Evolutionary conservation across 2,888 invertebrate species (phyloP).

Genomic region (Acronicta alni): DNA sequence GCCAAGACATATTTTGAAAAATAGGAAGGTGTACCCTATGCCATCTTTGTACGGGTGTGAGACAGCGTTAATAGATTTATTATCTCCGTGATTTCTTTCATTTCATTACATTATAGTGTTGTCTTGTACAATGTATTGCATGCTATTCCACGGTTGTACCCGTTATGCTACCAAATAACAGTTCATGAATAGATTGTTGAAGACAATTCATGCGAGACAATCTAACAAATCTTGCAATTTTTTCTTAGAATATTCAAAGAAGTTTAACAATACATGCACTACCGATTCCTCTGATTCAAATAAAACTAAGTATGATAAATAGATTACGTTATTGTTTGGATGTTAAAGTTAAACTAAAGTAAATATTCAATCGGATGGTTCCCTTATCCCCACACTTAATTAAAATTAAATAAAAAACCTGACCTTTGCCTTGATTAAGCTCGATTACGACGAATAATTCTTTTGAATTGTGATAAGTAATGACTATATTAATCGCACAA

Average conservation of each 20-base stretch:
- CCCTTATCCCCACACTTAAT: neutral
- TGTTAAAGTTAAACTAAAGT: too few relatives aligned
- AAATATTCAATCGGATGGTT: neutral
- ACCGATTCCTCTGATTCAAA: neutral
- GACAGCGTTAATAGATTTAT: too few relatives aligned
- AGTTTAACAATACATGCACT: slow-evolving; percentile 9
- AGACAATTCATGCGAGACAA: slow-evolving; percentile 40
- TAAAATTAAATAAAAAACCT: neutral
- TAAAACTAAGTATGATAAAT: slow-evolving; percentile 1
- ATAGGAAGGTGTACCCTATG: too few relatives aligned
- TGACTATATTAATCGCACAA: too few relatives aligned
- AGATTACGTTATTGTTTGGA: too few relatives aligned
- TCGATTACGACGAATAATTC: neutral
- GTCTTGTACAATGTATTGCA: slow-evolving; percentile 10
- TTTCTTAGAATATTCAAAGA: slow-evolving; percentile 25
- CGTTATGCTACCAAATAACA: slow-evolving; percentile 17
- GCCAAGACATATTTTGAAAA: too few relatives aligned
- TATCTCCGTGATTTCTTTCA: too few relatives aligned
- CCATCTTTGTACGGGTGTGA: too few relatives aligned
- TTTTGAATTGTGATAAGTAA: slow-evolving; percentile 5
- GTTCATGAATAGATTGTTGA: slow-evolving; percentile 19
- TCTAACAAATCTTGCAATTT: slow-evolving; percentile 21
- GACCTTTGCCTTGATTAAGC: neutral
- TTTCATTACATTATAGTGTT: slow-evolving; percentile 6
- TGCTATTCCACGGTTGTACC: slow-evolving; percentile 8